Conservation (phyloP, 2,888 invertebrate species). For the Parapristionchus giblindavisi region DNA sequence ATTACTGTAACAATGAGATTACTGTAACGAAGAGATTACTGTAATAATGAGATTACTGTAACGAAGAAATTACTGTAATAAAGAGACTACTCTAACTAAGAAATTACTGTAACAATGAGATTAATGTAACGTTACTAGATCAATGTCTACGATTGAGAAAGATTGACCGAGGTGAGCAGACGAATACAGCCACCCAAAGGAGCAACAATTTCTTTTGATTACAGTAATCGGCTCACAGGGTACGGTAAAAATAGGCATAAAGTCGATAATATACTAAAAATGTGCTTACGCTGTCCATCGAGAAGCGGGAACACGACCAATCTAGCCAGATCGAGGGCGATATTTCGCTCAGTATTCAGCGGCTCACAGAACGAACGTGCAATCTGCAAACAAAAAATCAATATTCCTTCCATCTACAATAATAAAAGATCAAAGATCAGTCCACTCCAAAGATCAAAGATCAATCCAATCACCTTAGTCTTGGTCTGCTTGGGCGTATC, state of each 20-base stretch:
- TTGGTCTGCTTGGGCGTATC: constrained; percentile 65
- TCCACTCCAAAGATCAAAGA: neutral
- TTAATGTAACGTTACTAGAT: too few relatives aligned
- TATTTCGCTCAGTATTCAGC: constrained; percentile 60
- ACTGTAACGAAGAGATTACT: neutral
- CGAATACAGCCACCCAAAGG: neutral
- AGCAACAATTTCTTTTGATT: neutral
- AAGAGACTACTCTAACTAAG: too few relatives aligned
- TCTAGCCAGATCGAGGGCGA: constrained; percentile 60
- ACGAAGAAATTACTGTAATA: neutral
- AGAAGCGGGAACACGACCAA: constrained; percentile 59
- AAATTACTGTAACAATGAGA: too few relatives aligned
- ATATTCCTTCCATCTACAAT: neutral
- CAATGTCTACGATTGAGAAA: too few relatives aligned
- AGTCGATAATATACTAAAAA: neutral
- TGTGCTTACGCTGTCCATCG: constrained; percentile 28
- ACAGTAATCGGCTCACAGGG: too few relatives aligned
- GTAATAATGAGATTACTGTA: neutral
- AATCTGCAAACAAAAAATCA: constrained; percentile 38
- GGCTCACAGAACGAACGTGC: constrained; percentile 67
- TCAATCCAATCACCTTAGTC: constrained; percentile 50
- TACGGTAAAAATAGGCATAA: too few relatives aligned
- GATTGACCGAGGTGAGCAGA: too few relatives aligned
- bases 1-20: neutral
- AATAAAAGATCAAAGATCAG: neutral